A percentile compares a stretch with the other conserved stretches of the same genome.
Evolutionary conservation across 2,888 invertebrate species (phyloP).

Genomic region (Drosophila paucipuncta): DNA sequence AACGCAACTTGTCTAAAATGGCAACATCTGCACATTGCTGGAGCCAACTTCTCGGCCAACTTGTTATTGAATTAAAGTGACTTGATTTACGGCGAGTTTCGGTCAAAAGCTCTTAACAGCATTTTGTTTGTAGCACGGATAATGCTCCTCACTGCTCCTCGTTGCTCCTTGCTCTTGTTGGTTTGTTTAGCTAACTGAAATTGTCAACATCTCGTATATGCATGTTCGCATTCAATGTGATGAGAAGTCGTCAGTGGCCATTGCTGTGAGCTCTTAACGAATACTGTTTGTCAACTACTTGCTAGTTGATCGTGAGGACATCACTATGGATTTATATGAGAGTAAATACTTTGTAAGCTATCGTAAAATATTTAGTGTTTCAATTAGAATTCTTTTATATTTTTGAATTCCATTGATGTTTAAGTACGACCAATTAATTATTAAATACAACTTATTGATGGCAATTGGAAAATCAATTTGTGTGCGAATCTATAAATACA

Average conservation of each 20-base stretch:
- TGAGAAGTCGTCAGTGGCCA: conserved; percentile 1
- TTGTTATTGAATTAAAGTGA: conserved; percentile 79
- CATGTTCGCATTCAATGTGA: conserved; percentile 25
- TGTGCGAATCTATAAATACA: not conserved
- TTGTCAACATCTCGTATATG: conserved; percentile 39
- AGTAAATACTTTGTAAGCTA: not conserved
- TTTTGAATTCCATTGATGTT: not conserved
- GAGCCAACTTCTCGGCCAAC: conserved; percentile 38
- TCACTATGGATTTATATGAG: not conserved
- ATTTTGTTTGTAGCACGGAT: conserved; percentile 29
- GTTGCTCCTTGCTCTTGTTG: conserved; percentile 4
- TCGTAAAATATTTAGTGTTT: no score
- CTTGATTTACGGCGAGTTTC: conserved; percentile 75
- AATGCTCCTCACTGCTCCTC: not conserved
- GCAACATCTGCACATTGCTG: conserved; percentile 68
- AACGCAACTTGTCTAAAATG: conserved; percentile 54
- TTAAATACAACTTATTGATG: not conserved
- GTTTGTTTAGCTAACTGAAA: conserved; percentile 25
- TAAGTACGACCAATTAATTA: not conserved
- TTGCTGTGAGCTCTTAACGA: conserved; percentile 1
- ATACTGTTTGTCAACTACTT: not conserved
- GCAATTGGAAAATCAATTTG: not conserved
- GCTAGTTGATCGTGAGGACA: not conserved
- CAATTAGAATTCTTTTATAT: no score
- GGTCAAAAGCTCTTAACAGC: conserved; percentile 71